phyloP scores from a whole-genome alignment of 92 coral and sea anemone genomes.

The Heliopora coerulea region DNA sequence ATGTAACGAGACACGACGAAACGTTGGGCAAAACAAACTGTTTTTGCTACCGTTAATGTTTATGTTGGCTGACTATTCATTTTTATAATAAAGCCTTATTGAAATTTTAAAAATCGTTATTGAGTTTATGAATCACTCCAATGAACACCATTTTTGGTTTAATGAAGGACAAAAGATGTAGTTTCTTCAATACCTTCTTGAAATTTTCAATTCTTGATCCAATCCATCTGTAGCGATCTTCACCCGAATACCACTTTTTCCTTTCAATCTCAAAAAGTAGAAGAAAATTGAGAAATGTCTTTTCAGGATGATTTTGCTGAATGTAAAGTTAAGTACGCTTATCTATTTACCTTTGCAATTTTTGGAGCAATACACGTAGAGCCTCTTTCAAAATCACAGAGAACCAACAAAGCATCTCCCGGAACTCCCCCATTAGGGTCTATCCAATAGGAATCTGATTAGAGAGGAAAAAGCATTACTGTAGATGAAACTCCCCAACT shows the following conservation, averaged over 20 bases:
- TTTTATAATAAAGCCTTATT: too few species aligned
- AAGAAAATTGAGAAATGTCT: not conserved
- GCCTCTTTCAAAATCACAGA: conserved; percentile 83
- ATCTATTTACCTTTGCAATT: conserved; percentile 31
- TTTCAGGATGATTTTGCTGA: not conserved
- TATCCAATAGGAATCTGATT: conserved; percentile 83
- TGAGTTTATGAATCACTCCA: too few species aligned
- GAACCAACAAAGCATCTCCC: conserved; percentile 74
- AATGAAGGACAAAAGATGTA: too few species aligned
- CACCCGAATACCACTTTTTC: conserved; percentile 90
- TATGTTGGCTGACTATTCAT: too few species aligned
- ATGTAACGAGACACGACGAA: too few species aligned
- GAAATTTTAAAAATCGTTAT: too few species aligned
- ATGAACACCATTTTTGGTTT: too few species aligned
- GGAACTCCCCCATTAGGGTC: conserved; percentile 96
- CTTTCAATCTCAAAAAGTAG: conserved; percentile 52
- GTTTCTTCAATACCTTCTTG: conserved; percentile 65
- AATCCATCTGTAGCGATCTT: conserved; percentile 89
- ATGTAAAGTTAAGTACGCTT: not conserved
- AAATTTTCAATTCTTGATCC: conserved; percentile 73
- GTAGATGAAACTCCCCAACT: too few species aligned
- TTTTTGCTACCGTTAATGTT: too few species aligned
- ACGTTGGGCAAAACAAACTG: too few species aligned
- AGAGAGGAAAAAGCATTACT: not conserved
- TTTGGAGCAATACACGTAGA: conserved; percentile 84